These are phyloP conservation scores for Sorex fumeus DNA, from an alignment of 2,113 vertebrate genomes.

Conservation along the genomic window DNA sequence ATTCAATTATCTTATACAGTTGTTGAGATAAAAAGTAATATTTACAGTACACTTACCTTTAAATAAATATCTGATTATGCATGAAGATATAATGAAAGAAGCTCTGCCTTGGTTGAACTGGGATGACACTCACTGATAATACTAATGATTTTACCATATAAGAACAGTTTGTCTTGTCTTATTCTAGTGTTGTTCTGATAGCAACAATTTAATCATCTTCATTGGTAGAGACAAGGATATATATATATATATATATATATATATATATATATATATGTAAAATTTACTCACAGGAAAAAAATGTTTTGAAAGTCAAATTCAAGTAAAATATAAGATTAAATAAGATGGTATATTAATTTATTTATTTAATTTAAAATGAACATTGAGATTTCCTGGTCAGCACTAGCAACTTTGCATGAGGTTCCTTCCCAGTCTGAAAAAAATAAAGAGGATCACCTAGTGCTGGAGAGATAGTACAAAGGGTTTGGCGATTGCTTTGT, in stretches of 20 bases:
- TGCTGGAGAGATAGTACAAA: too few relatives aligned
- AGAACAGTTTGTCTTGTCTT: neutral
- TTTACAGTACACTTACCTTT: neutral
- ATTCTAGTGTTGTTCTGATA: neutral
- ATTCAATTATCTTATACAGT: neutral
- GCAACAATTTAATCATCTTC: neutral
- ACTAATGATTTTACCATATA: neutral
- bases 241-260: accelerated
- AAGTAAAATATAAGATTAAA: neutral
- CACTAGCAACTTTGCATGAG: neutral
- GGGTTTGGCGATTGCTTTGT: too few relatives aligned
- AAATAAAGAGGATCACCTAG: neutral
- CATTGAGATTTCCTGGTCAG: neutral
- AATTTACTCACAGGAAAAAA: neutral
- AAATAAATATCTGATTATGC: too few relatives aligned
- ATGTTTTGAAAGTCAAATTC: neutral
- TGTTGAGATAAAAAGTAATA: neutral
- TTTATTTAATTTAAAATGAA: conserved; percentile 2
- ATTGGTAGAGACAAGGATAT: too few relatives aligned
- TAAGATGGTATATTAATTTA: neutral
- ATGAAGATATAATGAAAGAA: neutral
- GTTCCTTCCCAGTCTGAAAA: neutral
- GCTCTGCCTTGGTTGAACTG: neutral
- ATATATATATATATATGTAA: accelerated
- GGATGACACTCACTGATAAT: neutral